Base-by-base conservation (phyloP, 2,888 invertebrate genomes). In the Rhyacophila evoluta region DNA sequence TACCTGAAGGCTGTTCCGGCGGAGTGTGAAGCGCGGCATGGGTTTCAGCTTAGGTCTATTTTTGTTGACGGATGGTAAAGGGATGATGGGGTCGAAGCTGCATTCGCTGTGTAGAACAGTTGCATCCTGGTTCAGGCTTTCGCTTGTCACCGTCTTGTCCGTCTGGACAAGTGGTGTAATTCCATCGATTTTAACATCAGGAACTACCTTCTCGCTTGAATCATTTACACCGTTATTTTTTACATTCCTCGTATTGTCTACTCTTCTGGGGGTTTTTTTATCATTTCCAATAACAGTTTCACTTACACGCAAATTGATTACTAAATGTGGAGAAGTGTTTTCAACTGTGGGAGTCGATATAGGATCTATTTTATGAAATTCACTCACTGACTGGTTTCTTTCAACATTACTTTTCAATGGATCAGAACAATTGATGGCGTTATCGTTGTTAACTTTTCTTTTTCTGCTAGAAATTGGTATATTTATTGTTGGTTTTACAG, bases 41-140 rank as follows among this genome's bases (percentile, higher is more conserved):
- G 95, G 93, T 39, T 93, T 91, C 37, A 95, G 91, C 81, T 94
- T 91, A 0, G 92, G 90, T 1, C 95, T 88, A 72, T 92, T 92
- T 87, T 94, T 94, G 80, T 88, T 89, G 0, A 92, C 91, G 0
- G 91, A 90, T 3, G 91, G 92, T 70, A 91, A 85, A 1, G 89
- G 90, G 5, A 90, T 86, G 72, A 90, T 90, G 0, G 90, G 90
- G 78, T 90, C 90, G 85, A 90, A 89, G 70, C 75, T 74, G 37
- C 73, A 80, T 11, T 82, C 82, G 29, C 81, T 80, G 37, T 25
- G 33, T 12, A 37, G 29, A 4, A 37, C 74, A 33, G 69, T 3
- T 2, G 28, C 15, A n/a, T 33, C 69, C 1, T 28, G n/a, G 29
- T n/a, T n/a, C 55, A 19, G 19, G n/a, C 12, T 4, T 4, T 69